These are phyloP conservation scores for Pristiophorus japonicus DNA, from an alignment of 2,113 vertebrate species.

Conservation along the genomic window DNA sequence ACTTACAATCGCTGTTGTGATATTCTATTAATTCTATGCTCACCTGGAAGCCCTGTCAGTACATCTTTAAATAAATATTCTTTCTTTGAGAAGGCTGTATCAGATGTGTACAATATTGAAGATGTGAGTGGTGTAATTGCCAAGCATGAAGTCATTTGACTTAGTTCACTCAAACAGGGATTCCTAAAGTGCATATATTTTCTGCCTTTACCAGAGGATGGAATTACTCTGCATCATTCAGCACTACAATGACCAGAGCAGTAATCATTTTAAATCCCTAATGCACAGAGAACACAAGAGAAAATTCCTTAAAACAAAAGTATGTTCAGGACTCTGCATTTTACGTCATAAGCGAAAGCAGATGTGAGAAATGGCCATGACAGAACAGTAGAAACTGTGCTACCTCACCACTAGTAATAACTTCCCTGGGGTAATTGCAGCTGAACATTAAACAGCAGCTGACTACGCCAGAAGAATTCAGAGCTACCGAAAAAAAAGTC, in stretches of 20 bases:
- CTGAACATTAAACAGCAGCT: not conserved
- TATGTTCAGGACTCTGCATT: slow-evolving; percentile 42
- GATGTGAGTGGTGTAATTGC: not conserved
- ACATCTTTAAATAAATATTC: not conserved
- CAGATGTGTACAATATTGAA: not conserved
- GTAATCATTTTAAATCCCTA: not conserved
- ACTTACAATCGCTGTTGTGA: not conserved
- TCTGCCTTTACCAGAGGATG: not conserved
- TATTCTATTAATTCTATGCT: not conserved
- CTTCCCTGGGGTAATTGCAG: slow-evolving; percentile 30
- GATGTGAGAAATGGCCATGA: slow-evolving; percentile 47
- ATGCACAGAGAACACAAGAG: not conserved
- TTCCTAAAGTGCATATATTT: not conserved
- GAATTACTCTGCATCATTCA: not conserved
- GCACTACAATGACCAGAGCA: not conserved
- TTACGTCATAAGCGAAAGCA: slow-evolving; percentile 47
- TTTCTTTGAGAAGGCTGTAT: not conserved
- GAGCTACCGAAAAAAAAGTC: slow-evolving; percentile 36
- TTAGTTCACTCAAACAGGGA: not conserved
- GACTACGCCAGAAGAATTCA: slow-evolving; percentile 39
- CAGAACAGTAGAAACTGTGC: not conserved
- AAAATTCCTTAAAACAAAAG: slow-evolving; percentile 1
- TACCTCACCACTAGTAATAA: slow-evolving; percentile 35
- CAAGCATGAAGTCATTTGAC: not conserved
- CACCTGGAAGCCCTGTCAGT: not conserved